Conservation (phyloP, 1,140 invertebrate genomes). For the Ceratitis capitata region DNA sequence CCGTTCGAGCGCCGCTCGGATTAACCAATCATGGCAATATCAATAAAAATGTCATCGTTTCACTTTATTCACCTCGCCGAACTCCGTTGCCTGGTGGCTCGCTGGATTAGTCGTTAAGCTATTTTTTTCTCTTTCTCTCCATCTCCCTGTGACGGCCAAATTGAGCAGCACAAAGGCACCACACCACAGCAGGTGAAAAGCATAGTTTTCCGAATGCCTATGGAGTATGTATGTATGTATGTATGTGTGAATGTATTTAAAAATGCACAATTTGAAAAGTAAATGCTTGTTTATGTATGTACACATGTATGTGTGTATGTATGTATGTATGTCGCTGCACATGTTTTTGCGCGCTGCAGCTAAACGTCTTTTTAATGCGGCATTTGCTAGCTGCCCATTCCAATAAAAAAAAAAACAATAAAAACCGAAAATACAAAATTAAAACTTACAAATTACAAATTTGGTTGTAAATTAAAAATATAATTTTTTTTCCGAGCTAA, state of each 20-base stretch:
- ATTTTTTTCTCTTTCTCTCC: too few species aligned
- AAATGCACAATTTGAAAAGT: not conserved
- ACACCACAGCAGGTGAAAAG: constrained; percentile 17
- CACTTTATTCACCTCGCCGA: not conserved
- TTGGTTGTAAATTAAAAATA: not conserved
- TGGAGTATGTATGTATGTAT: not conserved
- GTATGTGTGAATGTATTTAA: too few species aligned
- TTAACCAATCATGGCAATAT: constrained; percentile 34
- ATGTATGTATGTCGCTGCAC: not conserved
- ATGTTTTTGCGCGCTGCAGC: not conserved
- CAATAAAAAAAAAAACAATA: not conserved
- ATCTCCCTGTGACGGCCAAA: too few species aligned
- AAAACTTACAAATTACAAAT: not conserved
- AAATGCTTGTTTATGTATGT: too few species aligned
- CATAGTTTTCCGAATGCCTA: constrained; percentile 7
- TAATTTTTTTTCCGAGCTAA: not conserved
- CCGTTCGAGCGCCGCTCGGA: not conserved
- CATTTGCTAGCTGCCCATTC: not conserved
- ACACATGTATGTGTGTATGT: too few species aligned
- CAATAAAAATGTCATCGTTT: constrained; percentile 37
- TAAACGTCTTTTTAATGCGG: not conserved
- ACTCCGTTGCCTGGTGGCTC: not conserved
- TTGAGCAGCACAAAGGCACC: too few species aligned
- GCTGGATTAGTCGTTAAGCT: not conserved
- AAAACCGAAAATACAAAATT: not conserved